Base-by-base conservation (phyloP, 1,140 invertebrate genomes). In the Drosophila sp. region DNA sequence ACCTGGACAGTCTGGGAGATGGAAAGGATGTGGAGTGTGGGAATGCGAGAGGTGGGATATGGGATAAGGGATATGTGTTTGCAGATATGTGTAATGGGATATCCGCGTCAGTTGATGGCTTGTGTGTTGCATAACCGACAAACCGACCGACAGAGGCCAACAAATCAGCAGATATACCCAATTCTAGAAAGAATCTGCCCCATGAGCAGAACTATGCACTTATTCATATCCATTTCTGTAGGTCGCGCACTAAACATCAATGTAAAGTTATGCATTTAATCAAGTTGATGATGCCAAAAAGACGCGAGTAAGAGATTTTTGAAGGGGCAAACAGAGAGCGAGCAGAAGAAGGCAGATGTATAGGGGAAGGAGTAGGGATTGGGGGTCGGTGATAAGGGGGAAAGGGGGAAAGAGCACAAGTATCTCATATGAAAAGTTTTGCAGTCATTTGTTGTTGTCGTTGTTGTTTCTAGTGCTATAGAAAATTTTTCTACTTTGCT, bases 401-500 rank as follows among this genome's bases (percentile, higher is more conserved):
- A 40, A 50, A 16, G 14, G 38, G 14, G 62, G 32, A 54, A 41
- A 36, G 43, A 40, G 21, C 29, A 36, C 72, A 79, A 76, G 41
- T 83, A 79, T 78, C 56, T 75, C 59, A 59, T 78, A 67, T 78
- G 64, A 73, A 77, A 73, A 84, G 73, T 83, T 82, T 78, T 61
- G 63, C 63, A 75, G 40, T 53, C 57, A 43, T 45, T 51, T 61
- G 27, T 43, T 58, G 54, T 14, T 43, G 36, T 40, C 41, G 53
- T 4, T 51, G 25, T 27, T 54, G 34, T 18, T 43, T 40, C 27
- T 50, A 18, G 14, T 54, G 58, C 62, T 25, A 54, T 51, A 72
- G 72, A 66, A 84, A 61, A 78, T 65, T 76, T 72, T 83, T 77
- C 73, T 75, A 80, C 81, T 86, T 80, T 84, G 81, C 64, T 84